Evolutionary conservation across 2,888 invertebrate species (phyloP).

Genomic region (Philhelius pedissequus): DNA sequence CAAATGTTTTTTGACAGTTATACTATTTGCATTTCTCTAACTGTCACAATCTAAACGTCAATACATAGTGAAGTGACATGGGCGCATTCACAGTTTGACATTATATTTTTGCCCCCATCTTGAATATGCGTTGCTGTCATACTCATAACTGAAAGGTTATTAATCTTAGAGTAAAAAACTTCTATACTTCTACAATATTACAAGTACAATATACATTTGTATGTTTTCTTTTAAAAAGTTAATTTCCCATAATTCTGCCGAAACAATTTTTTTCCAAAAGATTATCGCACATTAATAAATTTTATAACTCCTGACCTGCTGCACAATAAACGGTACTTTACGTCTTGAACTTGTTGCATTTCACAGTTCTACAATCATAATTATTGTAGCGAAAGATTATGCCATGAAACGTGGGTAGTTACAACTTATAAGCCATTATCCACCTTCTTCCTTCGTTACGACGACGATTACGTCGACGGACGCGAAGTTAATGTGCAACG

Average conservation of each 20-base stretch:
- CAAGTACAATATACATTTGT: no score
- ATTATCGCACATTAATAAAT: slow-evolving; percentile 34
- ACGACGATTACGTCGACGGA: no score
- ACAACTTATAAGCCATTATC: slow-evolving; percentile 12
- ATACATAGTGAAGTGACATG: no score
- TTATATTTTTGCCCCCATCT: no score
- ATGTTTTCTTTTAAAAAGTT: not conserved
- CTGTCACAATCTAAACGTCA: no score
- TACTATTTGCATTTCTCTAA: no score
- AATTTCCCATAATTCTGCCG: not conserved
- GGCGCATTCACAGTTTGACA: no score
- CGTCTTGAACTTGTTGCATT: slow-evolving; percentile 37
- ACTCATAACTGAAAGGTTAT: no score
- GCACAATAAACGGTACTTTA: slow-evolving; percentile 10
- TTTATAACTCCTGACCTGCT: slow-evolving; percentile 29
- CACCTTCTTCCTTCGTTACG: slow-evolving; percentile 6
- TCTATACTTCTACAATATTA: not conserved
- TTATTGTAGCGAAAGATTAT: slow-evolving; percentile 28
- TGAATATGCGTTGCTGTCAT: no score
- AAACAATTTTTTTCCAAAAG: slow-evolving; percentile 12
- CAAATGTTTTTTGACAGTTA: no score
- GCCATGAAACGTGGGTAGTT: not conserved
- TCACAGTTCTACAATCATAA: slow-evolving; percentile 14
- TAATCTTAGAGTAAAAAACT: no score
- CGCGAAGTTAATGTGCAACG: slow-evolving; percentile 24